A percentile compares a stretch with the other conserved stretches of the same genome.
phyloP scores from a whole-genome alignment of 2,797 vertebrate genomes.

The Austrolebias charrua region DNA sequence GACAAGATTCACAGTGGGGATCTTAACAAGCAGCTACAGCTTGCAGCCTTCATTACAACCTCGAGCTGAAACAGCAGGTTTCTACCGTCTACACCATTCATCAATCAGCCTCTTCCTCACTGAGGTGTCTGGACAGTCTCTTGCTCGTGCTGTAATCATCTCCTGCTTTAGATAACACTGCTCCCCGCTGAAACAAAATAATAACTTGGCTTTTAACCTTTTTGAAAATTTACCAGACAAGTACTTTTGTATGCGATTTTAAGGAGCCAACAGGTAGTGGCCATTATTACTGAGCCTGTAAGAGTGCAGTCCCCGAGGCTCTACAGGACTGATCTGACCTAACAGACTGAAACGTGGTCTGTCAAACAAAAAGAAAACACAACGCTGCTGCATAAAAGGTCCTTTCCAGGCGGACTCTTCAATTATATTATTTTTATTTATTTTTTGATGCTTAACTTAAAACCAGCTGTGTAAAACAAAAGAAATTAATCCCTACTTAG shows the following conservation, averaged over 20 bases:
- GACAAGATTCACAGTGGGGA: constrained; percentile 20
- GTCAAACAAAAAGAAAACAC: constrained; percentile 24
- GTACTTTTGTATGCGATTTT: constrained; percentile 10
- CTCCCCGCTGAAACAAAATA: constrained; percentile 9
- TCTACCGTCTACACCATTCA: constrained; percentile 15
- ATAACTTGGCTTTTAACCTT: constrained; percentile 7
- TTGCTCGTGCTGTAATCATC: constrained; percentile 44
- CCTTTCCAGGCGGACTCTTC: constrained; percentile 35
- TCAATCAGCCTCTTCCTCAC: constrained; percentile 28
- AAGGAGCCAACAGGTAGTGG: constrained; percentile 17
- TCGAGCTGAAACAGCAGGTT: constrained; percentile 16
- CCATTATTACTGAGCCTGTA: constrained; percentile 20
- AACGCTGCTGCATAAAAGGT: constrained; percentile 29
- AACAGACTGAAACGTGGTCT: constrained; percentile 35
- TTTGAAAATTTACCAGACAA: constrained; percentile 12
- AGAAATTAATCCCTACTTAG: constrained; percentile 39
- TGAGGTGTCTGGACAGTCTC: constrained; percentile 14
- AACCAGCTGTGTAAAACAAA: constrained; percentile 49
- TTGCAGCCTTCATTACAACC: constrained; percentile 12
- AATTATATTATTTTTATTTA: constrained; percentile 28
- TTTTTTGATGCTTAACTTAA: constrained; percentile 36
- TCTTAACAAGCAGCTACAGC: constrained; percentile 25
- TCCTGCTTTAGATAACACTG: constrained; percentile 15
- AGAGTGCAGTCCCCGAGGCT: constrained; percentile 33
- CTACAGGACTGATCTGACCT: constrained; percentile 34